A percentile compares a stretch with the other conserved stretches of the same genome.
Conservation (phyloP, 2,113 vertebrate genomes). For the Onychostruthus taczanowskii region DNA sequence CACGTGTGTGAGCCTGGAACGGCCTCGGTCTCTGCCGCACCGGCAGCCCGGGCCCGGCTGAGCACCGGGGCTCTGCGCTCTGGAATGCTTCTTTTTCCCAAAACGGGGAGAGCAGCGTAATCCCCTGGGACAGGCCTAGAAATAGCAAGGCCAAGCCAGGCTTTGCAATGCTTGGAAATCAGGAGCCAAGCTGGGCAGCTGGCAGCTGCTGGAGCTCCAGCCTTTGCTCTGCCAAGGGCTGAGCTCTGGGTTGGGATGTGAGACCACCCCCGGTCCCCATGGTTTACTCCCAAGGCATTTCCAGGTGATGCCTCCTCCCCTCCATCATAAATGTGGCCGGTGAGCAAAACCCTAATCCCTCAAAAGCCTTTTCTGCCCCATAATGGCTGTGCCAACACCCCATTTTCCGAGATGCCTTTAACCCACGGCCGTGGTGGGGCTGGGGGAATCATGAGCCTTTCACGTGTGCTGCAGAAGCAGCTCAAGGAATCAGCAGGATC, state of each 20-base stretch:
- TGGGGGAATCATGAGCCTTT: background rate
- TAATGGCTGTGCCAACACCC: background rate
- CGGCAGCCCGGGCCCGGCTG: background rate
- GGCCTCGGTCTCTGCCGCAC: background rate
- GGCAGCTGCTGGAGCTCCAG: background rate
- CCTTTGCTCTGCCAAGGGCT: background rate
- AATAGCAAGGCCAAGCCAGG: conserved; percentile 6
- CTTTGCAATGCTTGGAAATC: background rate
- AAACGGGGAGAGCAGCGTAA: background rate
- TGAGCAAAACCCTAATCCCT: fast-evolving
- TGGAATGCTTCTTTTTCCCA: background rate
- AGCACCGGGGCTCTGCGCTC: background rate
- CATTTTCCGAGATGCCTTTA: background rate
- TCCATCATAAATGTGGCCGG: background rate
- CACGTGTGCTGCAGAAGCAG: background rate
- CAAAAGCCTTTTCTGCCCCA: background rate
- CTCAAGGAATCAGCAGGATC: background rate
- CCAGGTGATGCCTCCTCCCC: background rate
- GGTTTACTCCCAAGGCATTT: background rate
- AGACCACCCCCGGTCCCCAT: background rate
- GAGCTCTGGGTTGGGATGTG: background rate
- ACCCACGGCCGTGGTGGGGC: fast-evolving
- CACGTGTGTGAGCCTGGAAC: background rate
- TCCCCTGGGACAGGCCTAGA: background rate
- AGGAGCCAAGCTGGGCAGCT: background rate